A percentile compares a stretch with the other conserved stretches of the same genome.
Evolutionary conservation across 1,140 invertebrate genomes (phyloP).

Genomic region (Helicoverpa zea): DNA sequence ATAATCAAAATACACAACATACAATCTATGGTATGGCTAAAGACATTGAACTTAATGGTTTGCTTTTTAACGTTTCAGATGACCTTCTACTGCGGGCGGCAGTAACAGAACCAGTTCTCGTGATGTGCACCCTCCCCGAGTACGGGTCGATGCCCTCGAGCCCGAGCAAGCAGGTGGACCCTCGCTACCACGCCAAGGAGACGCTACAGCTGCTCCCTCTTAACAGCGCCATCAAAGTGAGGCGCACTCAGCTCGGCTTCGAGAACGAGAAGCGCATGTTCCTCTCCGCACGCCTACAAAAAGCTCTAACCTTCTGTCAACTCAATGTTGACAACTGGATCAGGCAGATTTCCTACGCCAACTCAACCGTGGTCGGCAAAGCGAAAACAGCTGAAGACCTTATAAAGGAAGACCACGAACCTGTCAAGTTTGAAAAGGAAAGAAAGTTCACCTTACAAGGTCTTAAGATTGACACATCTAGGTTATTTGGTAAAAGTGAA

Average conservation of each 20-base stretch:
- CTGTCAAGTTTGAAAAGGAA: slow-evolving; percentile 86
- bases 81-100: slow-evolving; percentile 83
- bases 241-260: slow-evolving; percentile 87
- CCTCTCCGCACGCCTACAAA: slow-evolving; percentile 88
- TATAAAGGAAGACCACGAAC: slow-evolving; percentile 84
- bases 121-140: slow-evolving; percentile 84
- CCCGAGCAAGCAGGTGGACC: slow-evolving; percentile 78
- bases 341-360: slow-evolving; percentile 86
- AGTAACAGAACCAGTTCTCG: slow-evolving; percentile 83
- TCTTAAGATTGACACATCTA: slow-evolving; percentile 84
- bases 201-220: slow-evolving; percentile 83
- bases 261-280: slow-evolving; percentile 88
- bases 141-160: slow-evolving; percentile 76
- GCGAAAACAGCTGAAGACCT: slow-evolving; percentile 82
- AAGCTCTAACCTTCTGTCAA: slow-evolving; percentile 89
- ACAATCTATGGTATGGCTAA: no score
- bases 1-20: no score
- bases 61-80: slow-evolving; percentile 71
- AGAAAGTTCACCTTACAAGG: slow-evolving; percentile 86
- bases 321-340: slow-evolving; percentile 87
- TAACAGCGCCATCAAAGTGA: slow-evolving; percentile 84
- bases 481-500: slow-evolving; percentile 85
- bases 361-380: slow-evolving; percentile 79
- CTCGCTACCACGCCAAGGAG: slow-evolving; percentile 78
- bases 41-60: slow-evolving; percentile 49